These are phyloP conservation scores for Cantharis lateralis DNA, from an alignment of 2,888 invertebrate genomes.

Conservation along the genomic window DNA sequence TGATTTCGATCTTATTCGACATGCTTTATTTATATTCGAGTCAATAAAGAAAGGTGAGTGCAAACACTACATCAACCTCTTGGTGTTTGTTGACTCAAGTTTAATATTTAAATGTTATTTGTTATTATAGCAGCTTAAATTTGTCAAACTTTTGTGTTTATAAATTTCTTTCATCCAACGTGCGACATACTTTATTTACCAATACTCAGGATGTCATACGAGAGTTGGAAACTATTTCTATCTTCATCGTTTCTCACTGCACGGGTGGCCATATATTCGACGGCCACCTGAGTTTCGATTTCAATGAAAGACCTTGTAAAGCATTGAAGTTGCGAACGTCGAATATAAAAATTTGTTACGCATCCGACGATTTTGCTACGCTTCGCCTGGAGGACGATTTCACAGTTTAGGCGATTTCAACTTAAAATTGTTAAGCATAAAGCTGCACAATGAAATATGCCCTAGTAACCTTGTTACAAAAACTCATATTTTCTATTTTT, in stretches of 20 bases:
- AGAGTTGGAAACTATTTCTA: neutral
- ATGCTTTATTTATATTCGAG: neutral
- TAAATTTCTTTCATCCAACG: neutral
- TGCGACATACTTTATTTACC: neutral
- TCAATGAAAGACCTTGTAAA: conserved; percentile 13
- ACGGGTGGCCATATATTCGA: conserved; percentile 15
- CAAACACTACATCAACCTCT: neutral
- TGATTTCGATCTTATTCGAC: neutral
- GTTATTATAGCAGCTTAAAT: conserved; percentile 7
- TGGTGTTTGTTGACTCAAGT: conserved; percentile 1
- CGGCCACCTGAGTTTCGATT: conserved; percentile 28
- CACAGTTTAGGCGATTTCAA: conserved; percentile 15
- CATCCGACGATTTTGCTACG: conserved; percentile 27
- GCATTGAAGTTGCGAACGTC: conserved; percentile 13
- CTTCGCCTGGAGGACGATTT: conserved; percentile 21
- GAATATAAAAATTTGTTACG: conserved; percentile 30
- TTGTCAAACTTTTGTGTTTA: conserved; percentile 2
- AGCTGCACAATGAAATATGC: conserved; percentile 8
- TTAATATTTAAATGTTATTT: conserved; percentile 13
- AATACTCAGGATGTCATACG: neutral
- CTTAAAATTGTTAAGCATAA: conserved; percentile 14
- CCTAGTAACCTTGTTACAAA: conserved; percentile 18
- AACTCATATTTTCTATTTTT: neutral
- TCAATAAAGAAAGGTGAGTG: neutral
- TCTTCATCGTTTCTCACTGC: conserved; percentile 12